Base-by-base conservation (phyloP, 2,888 invertebrate genomes). In the Myopa testacea region DNA sequence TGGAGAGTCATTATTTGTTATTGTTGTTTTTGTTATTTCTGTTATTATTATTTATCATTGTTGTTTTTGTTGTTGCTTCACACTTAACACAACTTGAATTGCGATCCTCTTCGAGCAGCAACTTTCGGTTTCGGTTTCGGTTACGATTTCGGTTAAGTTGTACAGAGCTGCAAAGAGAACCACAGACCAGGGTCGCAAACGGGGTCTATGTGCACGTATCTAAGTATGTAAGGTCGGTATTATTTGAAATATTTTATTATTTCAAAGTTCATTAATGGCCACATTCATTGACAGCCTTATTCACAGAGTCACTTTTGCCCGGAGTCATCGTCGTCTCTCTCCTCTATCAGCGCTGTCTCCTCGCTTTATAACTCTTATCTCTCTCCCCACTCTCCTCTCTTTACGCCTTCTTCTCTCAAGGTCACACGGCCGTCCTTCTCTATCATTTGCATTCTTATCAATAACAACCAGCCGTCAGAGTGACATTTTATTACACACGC, bases 401-500 rank as follows among this genome's bases (percentile, higher is more conserved):
- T 50, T 50, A 1, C 14, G 3, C 50, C 14, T 50, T 10, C 50
- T 10, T 50, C 50, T 50, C 50, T 2, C 50, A 50, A 50, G 8
- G 26, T 16, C 55, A 55, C 26, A 19, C 60, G 7, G 2, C n/a
- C 16, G 12, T 63, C 19, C 62, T 8, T 34, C 34, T 26, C n/a
- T 38, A 65, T 37, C 38, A 65, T 65, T 38, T 37, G 7, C 38
- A 65, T 34, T 65, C 37, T 38, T 19, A 62, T 10, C 45, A 45
- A 45, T 3, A 45, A 3, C 10, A 26, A 26, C 8, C 37, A 38
- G 73, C 62, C 50, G 74, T 74, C 65, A 52, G 16, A 74, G 50
- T 74, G 74, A 65, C 65, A 74, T 37, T 74, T 74, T 12, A 65
- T 52, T 74, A 65, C 19, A 37, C 16, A 65, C 19, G 73, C 71